Evolutionary conservation across 2,113 vertebrate genomes (phyloP).

Genomic region (Eira barbara): DNA sequence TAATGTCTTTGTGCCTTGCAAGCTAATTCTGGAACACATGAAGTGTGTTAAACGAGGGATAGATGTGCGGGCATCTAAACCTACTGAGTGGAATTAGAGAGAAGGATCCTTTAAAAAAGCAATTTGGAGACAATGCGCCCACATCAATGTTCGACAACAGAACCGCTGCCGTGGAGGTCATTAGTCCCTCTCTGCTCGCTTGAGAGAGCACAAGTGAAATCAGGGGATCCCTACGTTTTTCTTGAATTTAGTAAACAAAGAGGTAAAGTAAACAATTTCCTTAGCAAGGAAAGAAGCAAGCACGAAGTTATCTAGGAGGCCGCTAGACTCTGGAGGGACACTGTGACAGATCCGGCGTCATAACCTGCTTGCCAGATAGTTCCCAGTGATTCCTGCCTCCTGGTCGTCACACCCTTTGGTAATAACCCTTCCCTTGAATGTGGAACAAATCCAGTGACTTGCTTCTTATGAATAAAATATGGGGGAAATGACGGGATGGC

Average conservation of each 20-base stretch:
- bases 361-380: not conserved
- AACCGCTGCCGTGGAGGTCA: not conserved
- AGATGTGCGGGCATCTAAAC: not conserved
- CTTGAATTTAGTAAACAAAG: not conserved
- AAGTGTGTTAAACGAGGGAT: not conserved
- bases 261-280: not conserved
- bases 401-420: not conserved
- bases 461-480: not conserved
- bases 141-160: not conserved
- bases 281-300: not conserved
- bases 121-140: not conserved
- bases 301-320: not conserved
- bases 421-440: not conserved
- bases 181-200: not conserved
- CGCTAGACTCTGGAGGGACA: not conserved
- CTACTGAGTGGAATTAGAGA: not conserved
- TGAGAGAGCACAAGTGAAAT: not conserved
- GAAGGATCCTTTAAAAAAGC: not conserved
- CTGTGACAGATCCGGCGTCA: not conserved
- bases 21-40: slow-evolving; percentile 47
- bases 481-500: not conserved
- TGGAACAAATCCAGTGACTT: not conserved
- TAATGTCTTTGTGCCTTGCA: slow-evolving; percentile 33
- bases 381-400: not conserved
- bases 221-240: not conserved